A percentile compares a stretch with the other conserved stretches of the same genome.
phyloP scores from a whole-genome alignment of 2,888 invertebrate genomes.

The Drosophila greeni region DNA sequence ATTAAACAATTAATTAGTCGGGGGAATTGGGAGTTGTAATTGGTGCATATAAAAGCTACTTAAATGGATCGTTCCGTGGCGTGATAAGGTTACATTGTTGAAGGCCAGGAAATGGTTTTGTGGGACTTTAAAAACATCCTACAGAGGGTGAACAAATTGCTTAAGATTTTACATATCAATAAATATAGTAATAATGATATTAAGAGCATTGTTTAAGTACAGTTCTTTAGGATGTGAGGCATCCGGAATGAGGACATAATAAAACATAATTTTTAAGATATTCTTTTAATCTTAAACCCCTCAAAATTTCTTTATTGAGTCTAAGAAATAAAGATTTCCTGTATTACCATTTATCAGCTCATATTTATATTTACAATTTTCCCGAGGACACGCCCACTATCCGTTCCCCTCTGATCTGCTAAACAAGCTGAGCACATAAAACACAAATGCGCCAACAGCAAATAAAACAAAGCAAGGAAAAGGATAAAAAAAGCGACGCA shows the following conservation, averaged over 20 bases:
- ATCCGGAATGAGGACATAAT: no score
- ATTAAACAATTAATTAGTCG: slow-evolving; percentile 70
- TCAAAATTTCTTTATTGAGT: slow-evolving; percentile 11
- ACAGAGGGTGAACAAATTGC: background rate
- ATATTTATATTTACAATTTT: slow-evolving; percentile 40
- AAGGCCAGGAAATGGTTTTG: background rate
- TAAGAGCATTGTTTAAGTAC: no score
- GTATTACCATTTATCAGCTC: slow-evolving; percentile 20
- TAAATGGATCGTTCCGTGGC: slow-evolving; percentile 12
- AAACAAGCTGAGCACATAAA: slow-evolving; percentile 45
- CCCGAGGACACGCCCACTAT: slow-evolving; percentile 15
- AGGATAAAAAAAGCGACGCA: slow-evolving; percentile 57
- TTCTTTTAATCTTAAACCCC: background rate
- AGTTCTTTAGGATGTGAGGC: no score
- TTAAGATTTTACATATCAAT: background rate
- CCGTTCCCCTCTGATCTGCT: slow-evolving; percentile 18
- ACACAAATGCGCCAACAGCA: slow-evolving; percentile 44
- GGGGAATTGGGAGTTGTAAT: slow-evolving; percentile 35
- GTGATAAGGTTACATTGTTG: slow-evolving; percentile 17
- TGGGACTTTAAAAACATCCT: background rate
- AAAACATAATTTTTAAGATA: background rate
- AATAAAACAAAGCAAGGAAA: slow-evolving; percentile 34
- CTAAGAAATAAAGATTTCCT: background rate
- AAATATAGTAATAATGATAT: background rate
- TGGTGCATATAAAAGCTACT: slow-evolving; percentile 38